These are phyloP conservation scores for Phengaris arion DNA, from an alignment of 2,888 invertebrate genomes.

Conservation along the genomic window DNA sequence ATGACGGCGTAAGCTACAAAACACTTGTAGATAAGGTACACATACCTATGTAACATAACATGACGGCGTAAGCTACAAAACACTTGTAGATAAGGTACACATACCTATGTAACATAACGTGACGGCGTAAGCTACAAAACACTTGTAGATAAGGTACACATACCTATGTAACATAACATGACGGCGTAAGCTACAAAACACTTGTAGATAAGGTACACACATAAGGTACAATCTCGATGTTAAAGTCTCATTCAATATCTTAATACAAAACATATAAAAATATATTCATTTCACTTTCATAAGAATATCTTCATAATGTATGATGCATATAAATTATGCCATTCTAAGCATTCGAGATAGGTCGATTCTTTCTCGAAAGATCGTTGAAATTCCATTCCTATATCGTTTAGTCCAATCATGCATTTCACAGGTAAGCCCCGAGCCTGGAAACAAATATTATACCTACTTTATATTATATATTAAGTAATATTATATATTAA, in stretches of 20 bases:
- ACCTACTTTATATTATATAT: conserved; percentile 13
- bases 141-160: too few relatives aligned
- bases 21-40: too few relatives aligned
- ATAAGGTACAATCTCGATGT: conserved; percentile 2
- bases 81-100: too few relatives aligned
- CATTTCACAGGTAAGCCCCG: conserved; percentile 74
- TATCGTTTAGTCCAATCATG: conserved; percentile 67
- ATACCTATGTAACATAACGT: too few relatives aligned
- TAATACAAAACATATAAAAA: conserved; percentile 15
- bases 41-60: too few relatives aligned
- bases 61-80: too few relatives aligned
- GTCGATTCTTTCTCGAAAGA: not conserved
- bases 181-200: not conserved
- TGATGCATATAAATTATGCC: not conserved
- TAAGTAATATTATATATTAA: not conserved
- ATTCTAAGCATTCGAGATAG: not conserved
- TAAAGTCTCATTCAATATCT: not conserved
- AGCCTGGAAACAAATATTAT: conserved; percentile 64
- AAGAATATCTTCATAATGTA: not conserved
- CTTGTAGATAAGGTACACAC: not conserved
- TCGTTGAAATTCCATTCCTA: conserved; percentile 25
- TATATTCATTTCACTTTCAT: not conserved
- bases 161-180: too few relatives aligned
- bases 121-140: too few relatives aligned
- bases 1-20: too few relatives aligned